These are phyloP conservation scores for Wasmannia auropunctata DNA, from an alignment of 1,140 invertebrate genomes.

Conservation along the genomic window DNA sequence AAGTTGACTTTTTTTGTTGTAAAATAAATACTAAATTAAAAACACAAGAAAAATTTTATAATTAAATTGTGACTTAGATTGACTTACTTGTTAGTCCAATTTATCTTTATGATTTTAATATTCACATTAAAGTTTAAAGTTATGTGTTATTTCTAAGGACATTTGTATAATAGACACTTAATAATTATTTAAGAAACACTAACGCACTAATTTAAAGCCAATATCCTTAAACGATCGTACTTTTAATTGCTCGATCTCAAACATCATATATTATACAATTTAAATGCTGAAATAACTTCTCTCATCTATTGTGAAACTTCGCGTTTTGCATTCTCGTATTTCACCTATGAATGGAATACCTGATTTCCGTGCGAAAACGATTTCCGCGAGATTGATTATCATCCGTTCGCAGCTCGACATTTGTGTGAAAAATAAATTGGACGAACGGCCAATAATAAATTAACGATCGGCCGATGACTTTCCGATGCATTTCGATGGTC, in stretches of 20 bases:
- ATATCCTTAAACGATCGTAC: background rate
- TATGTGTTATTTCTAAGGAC: background rate
- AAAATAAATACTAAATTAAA: background rate
- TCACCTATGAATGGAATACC: background rate
- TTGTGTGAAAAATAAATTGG: constrained; percentile 35
- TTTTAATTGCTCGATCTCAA: background rate
- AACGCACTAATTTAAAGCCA: background rate
- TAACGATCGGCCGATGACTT: constrained; percentile 53
- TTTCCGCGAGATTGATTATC: constrained; percentile 23
- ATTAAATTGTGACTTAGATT: background rate
- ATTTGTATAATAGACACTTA: background rate
- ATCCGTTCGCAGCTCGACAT: constrained; percentile 3
- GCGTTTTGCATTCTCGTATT: background rate
- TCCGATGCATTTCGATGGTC: constrained; percentile 25
- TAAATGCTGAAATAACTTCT: background rate
- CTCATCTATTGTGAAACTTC: background rate
- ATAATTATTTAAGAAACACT: too few species aligned
- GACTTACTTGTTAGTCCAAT: background rate
- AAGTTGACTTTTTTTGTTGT: background rate
- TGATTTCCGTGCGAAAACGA: constrained; percentile 4
- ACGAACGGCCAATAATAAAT: constrained; percentile 52
- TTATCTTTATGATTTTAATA: too few species aligned
- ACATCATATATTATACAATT: background rate
- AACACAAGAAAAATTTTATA: background rate
- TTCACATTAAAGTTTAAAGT: too few species aligned